These are phyloP conservation scores for Phyllostomus discolor DNA, from an alignment of 2,113 vertebrate species.

Conservation along the genomic window DNA sequence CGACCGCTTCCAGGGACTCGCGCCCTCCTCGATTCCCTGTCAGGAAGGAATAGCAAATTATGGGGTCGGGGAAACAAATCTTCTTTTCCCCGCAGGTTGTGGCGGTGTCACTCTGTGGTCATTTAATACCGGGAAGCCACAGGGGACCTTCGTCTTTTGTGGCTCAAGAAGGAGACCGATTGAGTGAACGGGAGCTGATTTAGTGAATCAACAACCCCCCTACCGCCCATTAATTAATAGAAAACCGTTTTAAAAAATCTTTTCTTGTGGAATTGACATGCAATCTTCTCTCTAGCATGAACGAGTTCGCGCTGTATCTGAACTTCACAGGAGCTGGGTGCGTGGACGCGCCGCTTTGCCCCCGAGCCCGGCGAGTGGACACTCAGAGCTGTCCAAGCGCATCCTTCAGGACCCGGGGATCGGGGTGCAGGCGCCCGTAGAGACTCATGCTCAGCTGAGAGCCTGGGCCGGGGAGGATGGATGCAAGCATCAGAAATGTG, in stretches of 20 bases:
- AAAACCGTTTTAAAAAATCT: background rate
- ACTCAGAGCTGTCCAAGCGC: background rate
- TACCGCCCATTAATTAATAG: background rate
- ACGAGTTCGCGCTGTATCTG: background rate
- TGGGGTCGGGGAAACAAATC: background rate
- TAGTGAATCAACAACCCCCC: background rate
- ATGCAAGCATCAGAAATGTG: background rate
- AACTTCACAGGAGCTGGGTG: slow-evolving; percentile 33
- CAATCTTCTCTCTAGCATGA: background rate
- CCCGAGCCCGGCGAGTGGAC: background rate
- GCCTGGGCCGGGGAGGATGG: accelerated
- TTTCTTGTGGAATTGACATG: background rate
- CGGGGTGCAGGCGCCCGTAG: background rate
- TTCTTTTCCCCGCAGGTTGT: background rate
- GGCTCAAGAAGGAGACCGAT: background rate
- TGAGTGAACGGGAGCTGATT: background rate
- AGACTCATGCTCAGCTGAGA: background rate
- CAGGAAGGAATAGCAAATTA: background rate
- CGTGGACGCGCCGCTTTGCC: too few relatives aligned
- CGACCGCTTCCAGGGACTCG: background rate
- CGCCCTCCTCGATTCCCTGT: background rate
- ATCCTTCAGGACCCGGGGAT: accelerated
- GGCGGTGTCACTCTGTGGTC: background rate
- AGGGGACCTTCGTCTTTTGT: background rate
- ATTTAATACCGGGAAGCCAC: background rate